phyloP scores from a whole-genome alignment of 2,888 invertebrate species.

The Venustoraphidia nigricollis region DNA sequence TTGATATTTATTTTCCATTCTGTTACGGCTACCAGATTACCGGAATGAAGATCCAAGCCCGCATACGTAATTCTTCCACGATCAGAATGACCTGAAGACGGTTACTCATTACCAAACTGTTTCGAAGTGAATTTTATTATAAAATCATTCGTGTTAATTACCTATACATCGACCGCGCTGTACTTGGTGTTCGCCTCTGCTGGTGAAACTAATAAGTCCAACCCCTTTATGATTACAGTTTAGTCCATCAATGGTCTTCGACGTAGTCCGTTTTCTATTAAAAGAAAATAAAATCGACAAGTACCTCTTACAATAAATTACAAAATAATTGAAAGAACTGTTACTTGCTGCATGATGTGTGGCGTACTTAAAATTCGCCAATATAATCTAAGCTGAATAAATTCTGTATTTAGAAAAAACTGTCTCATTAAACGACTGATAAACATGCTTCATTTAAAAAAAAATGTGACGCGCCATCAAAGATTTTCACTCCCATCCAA shows the following conservation, averaged over 20 bases:
- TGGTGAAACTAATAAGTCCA: slow-evolving; percentile 35
- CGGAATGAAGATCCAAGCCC: slow-evolving; percentile 59
- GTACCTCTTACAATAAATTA: too few relatives aligned
- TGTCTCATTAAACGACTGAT: too few relatives aligned
- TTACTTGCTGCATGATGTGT: too few relatives aligned
- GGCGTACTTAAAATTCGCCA: too few relatives aligned
- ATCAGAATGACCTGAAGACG: slow-evolving; percentile 47
- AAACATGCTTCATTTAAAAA: too few relatives aligned
- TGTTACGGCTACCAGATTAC: slow-evolving; percentile 53
- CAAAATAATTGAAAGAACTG: too few relatives aligned
- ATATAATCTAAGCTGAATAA: too few relatives aligned
- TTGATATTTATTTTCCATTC: slow-evolving; percentile 53
- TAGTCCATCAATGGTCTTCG: slow-evolving; percentile 37
- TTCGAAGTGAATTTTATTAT: too few relatives aligned
- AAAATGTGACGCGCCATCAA: too few relatives aligned
- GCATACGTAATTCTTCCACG: slow-evolving; percentile 59
- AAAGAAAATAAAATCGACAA: too few relatives aligned
- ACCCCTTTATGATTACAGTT: slow-evolving; percentile 39
- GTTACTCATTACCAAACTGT: neutral
- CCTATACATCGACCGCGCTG: slow-evolving; percentile 64
- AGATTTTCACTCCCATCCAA: too few relatives aligned
- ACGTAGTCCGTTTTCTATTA: slow-evolving; percentile 28
- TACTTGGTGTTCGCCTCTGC: slow-evolving; percentile 41
- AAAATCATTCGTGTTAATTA: slow-evolving; percentile 19
- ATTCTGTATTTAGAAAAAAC: too few relatives aligned